Base-by-base conservation (phyloP, 2,888 invertebrate species). In the Caradrina clavipalpis region DNA sequence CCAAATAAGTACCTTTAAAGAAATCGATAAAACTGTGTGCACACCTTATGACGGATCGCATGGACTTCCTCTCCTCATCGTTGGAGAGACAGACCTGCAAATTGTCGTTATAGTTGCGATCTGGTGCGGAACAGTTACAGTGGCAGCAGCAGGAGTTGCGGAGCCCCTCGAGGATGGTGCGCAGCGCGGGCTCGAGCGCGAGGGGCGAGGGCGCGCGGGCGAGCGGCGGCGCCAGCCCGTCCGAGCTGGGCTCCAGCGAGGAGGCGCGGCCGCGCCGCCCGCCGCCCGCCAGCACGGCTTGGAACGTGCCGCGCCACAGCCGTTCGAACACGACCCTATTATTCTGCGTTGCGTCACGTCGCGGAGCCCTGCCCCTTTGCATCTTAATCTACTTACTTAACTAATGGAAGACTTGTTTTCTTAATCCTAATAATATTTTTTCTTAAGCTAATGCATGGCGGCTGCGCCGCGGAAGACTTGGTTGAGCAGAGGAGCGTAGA, bases 311-410 rank as follows among this genome's bases (percentile, higher is more conserved):
- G 54, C 97, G 96, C 98, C 98, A 98, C 62, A 98, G 94, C 22
- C 97, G 95, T 86, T 98, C 97, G 90, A 98, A 98, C 67, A 97
- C 97, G 49, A 97, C 95, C 73, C 97, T 96, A 83, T 97, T 97
- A 84, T 97, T 97, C 77, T 88, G 88, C 76, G 76, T 93, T 92
- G 92, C 94, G 93, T 84, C 93, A 94, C 94, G 93, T 87, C 87
- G 91, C 77, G 77, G 70, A 66, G 75, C 96, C 90, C 94, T 94
- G 80, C 94, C 94, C 88, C 94, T 91, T 88, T 94, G 93, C 95
- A 95, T 95, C 90, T 92, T 95, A 93, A 88, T 81, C 89, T 91
- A 91, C 90, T 93, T 93, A 92, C 72, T 80, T 83, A 84, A 69
- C 92, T 94, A 94, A 86, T 96, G 96, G 96, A 96, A 96, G 96